Conservation (phyloP, 2,888 invertebrate species). For the Cybosia mesomella region DNA sequence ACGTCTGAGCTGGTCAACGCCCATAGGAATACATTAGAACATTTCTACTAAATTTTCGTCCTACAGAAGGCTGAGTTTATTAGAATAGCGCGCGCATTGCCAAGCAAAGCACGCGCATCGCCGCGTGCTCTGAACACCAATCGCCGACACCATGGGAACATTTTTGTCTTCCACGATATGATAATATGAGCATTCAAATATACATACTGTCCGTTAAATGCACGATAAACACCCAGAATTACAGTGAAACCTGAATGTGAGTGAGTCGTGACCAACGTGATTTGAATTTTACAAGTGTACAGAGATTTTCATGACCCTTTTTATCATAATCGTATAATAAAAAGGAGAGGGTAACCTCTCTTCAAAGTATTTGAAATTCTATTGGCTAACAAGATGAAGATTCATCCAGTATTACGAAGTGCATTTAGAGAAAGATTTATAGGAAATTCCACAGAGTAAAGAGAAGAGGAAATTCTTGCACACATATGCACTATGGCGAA, state of each 20-base stretch:
- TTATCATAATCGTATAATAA: conserved; percentile 64
- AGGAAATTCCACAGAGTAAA: background rate
- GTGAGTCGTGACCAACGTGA: conserved; percentile 82
- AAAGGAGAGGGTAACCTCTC: conserved; percentile 7
- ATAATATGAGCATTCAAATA: conserved; percentile 87
- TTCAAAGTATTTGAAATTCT: background rate
- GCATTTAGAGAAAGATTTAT: background rate
- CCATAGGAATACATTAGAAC: conserved; percentile 85
- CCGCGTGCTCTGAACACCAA: conserved; percentile 82
- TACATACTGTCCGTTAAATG: conserved; percentile 87
- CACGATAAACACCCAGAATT: conserved; percentile 87
- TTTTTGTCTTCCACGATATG: conserved; percentile 87
- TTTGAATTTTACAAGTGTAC: conserved; percentile 78
- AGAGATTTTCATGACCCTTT: conserved; percentile 72
- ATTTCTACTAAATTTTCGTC: conserved; percentile 87
- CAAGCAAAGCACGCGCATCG: conserved; percentile 79
- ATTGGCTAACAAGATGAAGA: background rate
- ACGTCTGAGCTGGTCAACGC: conserved; percentile 80
- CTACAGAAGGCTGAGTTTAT: conserved; percentile 87
- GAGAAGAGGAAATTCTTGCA: background rate
- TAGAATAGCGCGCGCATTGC: conserved; percentile 83
- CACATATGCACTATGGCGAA: background rate
- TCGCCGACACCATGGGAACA: conserved; percentile 84
- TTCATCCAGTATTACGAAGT: background rate
- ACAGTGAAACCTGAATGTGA: conserved; percentile 86